Evolutionary conservation across 2,888 invertebrate species (phyloP), one percentile per base, ranked within the genome.

Genomic region (Drosophila glabriapex): DNA sequence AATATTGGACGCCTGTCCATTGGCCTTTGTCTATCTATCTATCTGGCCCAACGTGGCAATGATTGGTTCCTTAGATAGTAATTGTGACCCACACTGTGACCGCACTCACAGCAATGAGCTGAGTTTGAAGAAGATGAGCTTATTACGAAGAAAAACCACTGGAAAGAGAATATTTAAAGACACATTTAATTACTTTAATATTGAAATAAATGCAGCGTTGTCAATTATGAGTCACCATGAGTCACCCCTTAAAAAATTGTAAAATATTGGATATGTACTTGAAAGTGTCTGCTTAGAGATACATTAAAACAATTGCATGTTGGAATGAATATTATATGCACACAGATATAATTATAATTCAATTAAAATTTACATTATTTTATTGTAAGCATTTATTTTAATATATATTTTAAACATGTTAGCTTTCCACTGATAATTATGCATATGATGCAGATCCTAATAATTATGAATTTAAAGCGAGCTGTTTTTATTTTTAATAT

Each of bases 401-500:
- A n/a, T n/a, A 39, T 10, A 10, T 41, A n/a, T n/a, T n/a, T 41
- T 10, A 10, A 41, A 14, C 46, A 6, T 22, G 7, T 46, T 28
- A 22, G 16, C 49, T 49, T 28, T 5, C 49, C 49, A 19, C 4
- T 9, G 49, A 28, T 49, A 49, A 19, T 10, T 25, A 49, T 28
- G 14, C 14, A 22, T 14, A n/a, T 43, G 4, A 12, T 43, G 43
- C 6, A 5, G 12, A n/a, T n/a, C n/a, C 6, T n/a, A 46, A 22
- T 22, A 22, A 22, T 22, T 22, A 22, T 14, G 6, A 12, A 1
- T 7, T 22, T 46, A 14, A 14, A 28, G 14, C 52, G 12, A 49
- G 31, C 19, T 67, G 31, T 50, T 54, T 35, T 62, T 69, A 55
- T 29, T 61, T 56, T 39, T 46, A n/a, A 53, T 33, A 29, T 68